Percentiles rank a stretch among this genome's conserved stretches.
phyloP scores from a whole-genome alignment of 2,113 vertebrate species.

The Cyprinodon tularosa region DNA sequence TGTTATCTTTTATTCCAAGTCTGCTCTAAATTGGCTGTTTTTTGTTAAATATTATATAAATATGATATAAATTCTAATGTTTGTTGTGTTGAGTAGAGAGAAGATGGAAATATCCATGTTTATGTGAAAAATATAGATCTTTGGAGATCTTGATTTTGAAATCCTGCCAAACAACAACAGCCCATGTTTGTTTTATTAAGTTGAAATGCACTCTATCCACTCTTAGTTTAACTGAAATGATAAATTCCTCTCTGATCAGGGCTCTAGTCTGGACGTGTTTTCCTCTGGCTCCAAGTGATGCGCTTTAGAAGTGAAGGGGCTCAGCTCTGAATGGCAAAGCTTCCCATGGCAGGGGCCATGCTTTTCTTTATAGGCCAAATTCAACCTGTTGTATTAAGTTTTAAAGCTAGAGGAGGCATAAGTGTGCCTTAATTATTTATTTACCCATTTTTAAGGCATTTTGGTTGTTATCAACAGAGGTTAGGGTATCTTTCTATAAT shows the following conservation, averaged over 20 bases:
- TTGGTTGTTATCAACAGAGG: neutral
- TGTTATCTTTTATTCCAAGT: neutral
- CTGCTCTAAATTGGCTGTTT: neutral
- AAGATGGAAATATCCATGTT: neutral
- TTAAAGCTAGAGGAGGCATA: slow-evolving; percentile 30
- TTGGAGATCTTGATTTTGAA: neutral
- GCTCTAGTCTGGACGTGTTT: neutral
- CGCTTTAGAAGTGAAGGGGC: slow-evolving; percentile 30
- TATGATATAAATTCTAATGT: neutral
- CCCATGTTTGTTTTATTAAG: slow-evolving; percentile 9
- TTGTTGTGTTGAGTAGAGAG: neutral
- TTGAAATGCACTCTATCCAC: neutral
- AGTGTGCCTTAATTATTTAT: slow-evolving; percentile 1
- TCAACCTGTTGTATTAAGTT: slow-evolving; percentile 26
- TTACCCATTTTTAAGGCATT: neutral
- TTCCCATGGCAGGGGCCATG: slow-evolving; percentile 29
- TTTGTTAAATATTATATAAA: neutral
- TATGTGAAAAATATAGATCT: neutral
- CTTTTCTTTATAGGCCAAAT: slow-evolving; percentile 35
- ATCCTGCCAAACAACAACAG: neutral
- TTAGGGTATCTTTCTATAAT: neutral
- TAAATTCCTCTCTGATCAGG: slow-evolving; percentile 9
- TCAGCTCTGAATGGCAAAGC: slow-evolving; percentile 46
- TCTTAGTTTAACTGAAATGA: slow-evolving; percentile 11
- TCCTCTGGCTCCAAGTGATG: neutral